These are phyloP conservation scores for Dermatophagoides farinae DNA, from an alignment of 1,140 invertebrate genomes.

Conservation along the genomic window DNA sequence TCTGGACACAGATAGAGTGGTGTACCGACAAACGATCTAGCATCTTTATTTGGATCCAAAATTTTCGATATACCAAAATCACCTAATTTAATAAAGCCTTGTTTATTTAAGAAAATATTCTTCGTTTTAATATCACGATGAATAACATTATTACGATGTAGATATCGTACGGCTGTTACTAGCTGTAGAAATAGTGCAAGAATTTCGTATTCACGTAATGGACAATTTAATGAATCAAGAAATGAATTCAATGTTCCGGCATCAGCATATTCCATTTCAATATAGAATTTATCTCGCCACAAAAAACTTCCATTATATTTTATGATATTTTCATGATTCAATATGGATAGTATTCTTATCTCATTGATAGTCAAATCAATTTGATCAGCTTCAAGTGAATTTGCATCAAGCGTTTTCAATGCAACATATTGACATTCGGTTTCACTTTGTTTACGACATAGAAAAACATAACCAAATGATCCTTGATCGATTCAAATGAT, in stretches of 20 bases:
- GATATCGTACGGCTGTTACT: slow-evolving; percentile 42
- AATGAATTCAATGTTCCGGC: slow-evolving; percentile 43
- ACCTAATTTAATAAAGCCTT: slow-evolving; percentile 43
- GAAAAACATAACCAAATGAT: background rate
- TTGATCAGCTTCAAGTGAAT: background rate
- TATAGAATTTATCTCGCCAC: slow-evolving; percentile 48
- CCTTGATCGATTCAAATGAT: background rate
- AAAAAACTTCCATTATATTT: slow-evolving; percentile 49
- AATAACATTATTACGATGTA: slow-evolving; percentile 48
- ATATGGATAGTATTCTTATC: slow-evolving; percentile 41
- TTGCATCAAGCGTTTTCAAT: background rate
- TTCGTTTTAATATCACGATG: slow-evolving; percentile 58
- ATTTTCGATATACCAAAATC: slow-evolving; percentile 65
- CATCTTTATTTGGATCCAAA: slow-evolving; percentile 41
- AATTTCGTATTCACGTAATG: slow-evolving; percentile 39
- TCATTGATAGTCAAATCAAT: slow-evolving; percentile 47
- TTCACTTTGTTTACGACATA: background rate
- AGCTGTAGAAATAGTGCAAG: slow-evolving; percentile 46
- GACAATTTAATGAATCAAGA: slow-evolving; percentile 31
- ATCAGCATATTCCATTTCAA: slow-evolving; percentile 62
- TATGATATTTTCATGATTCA: slow-evolving; percentile 52
- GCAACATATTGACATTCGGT: background rate
- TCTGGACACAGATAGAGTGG: slow-evolving; percentile 62
- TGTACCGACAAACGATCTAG: slow-evolving; percentile 53
- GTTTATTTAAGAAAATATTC: slow-evolving; percentile 50